Percentiles rank a stretch among this genome's conserved stretches.
Evolutionary conservation across 2,888 invertebrate genomes (phyloP).

Genomic region (Aricia artaxerxes): DNA sequence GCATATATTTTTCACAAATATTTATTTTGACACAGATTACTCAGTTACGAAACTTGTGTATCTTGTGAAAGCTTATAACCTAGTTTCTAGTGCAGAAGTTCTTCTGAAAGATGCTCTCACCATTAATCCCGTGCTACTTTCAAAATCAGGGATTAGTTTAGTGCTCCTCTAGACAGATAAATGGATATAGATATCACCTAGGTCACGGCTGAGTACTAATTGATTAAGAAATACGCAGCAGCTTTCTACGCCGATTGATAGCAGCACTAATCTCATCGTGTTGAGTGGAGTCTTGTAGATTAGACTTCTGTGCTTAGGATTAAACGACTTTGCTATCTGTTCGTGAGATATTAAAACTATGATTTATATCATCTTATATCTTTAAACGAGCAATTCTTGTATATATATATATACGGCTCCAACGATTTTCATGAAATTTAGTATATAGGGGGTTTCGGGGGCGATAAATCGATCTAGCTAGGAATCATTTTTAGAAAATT

Average conservation of each 20-base stretch:
- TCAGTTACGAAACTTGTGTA: conserved; percentile 1
- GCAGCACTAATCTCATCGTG: background rate
- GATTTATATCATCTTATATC: background rate
- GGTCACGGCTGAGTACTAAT: conserved; percentile 46
- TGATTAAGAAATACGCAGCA: conserved; percentile 31
- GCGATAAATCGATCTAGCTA: too few species aligned
- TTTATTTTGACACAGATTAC: conserved; percentile 24
- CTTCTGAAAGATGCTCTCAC: conserved; percentile 45
- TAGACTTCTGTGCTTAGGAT: background rate
- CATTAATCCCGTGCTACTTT: conserved; percentile 50
- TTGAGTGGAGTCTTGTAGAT: background rate
- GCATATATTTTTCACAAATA: conserved; percentile 2
- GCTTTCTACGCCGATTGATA: conserved; percentile 30
- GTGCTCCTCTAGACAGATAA: conserved; percentile 58
- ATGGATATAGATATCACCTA: conserved; percentile 50
- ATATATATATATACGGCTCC: too few species aligned
- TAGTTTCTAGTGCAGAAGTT: conserved; percentile 6
- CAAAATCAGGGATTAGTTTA: conserved; percentile 57
- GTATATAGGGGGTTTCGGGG: too few species aligned
- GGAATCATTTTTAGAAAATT: too few species aligned
- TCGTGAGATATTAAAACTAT: background rate
- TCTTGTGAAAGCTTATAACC: conserved; percentile 19
- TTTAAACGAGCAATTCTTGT: too few species aligned
- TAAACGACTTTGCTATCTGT: background rate
- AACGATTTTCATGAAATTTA: too few species aligned